Conservation (phyloP, 2,797 vertebrate genomes). For the Champsocephalus gunnari region DNA sequence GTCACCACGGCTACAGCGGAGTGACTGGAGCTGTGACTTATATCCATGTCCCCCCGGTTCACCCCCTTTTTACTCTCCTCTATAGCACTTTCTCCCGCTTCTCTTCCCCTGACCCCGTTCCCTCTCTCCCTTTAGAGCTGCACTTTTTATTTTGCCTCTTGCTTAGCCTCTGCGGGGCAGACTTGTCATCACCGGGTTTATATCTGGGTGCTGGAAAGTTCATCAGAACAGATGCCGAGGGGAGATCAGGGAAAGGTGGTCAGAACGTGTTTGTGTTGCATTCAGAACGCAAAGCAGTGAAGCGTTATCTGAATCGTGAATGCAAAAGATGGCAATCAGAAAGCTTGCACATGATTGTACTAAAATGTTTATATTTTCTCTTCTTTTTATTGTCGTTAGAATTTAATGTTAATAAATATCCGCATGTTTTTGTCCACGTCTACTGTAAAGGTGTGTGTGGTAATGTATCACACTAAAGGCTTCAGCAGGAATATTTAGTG, state of each 20-base stretch:
- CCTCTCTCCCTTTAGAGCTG: conserved; percentile 12
- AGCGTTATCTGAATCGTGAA: conserved; percentile 27
- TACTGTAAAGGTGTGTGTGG: background rate
- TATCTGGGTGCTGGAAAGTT: background rate
- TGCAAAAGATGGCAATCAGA: conserved; percentile 23
- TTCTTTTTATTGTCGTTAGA: background rate
- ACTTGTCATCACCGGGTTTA: background rate
- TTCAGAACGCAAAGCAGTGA: conserved; percentile 7
- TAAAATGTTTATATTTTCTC: background rate
- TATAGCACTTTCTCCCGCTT: conserved; percentile 29
- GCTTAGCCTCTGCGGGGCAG: conserved; percentile 1
- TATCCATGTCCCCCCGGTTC: conserved; percentile 79
- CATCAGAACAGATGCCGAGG: background rate
- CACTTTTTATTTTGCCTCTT: conserved; percentile 18
- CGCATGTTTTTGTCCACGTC: background rate
- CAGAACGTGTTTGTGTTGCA: conserved; percentile 15
- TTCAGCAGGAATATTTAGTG: background rate
- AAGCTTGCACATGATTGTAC: conserved; percentile 7
- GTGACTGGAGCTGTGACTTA: conserved; percentile 92
- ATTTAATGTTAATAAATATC: background rate
- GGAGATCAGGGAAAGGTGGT: background rate
- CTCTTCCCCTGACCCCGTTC: conserved; percentile 35
- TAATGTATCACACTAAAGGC: background rate
- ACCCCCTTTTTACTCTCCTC: conserved; percentile 34
- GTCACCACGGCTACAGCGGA: conserved; percentile 92